Base-by-base conservation (phyloP, 1,140 invertebrate species). In the Neocloeon triangulifer region DNA sequence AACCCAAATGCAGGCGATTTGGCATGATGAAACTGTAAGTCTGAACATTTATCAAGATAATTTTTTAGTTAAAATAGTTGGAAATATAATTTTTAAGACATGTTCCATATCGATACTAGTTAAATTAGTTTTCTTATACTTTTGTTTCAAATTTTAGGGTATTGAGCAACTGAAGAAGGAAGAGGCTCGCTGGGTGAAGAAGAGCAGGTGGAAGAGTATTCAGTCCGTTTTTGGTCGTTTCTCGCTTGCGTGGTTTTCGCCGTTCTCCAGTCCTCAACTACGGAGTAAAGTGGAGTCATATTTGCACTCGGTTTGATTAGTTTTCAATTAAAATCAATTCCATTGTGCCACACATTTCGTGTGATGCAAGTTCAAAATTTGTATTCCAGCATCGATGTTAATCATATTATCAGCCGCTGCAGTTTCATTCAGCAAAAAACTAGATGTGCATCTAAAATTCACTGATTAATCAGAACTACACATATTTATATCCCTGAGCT, bases 1-100 rank as follows among this genome's bases (percentile, higher is more conserved):
- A 19, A 89, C 89, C 1, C 89, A 97, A 55, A 53, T 98, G n/a
- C 84, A 89, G 50, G 88, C 91, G 8, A 98, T 99, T 47, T 95
- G 89, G 67, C 85, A 86, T 48, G 95, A 99, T 60, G 88, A 98
- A 63, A 98, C 94, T 40, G 88, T 89, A 58, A 51, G 22, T 23
- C n/a, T n/a, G 13, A 19, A 10, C 10, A 35, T 35, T 16, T 9
- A 5, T 10, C 17, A n/a, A 39, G 33, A 8, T 12, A 1, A 29
- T n/a, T 13, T 30, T 30, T 5, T 31, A 14, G 10, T 31, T 5
- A 34, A 29, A 13, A 23, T 15, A 33, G n/a, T n/a, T n/a, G n/a
- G n/a, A n/a, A n/a, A n/a, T n/a, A 23, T n/a, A 23, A 23, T 23
- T 9, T 9, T n/a, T n/a, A n/a, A n/a, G n/a, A n/a, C 22, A 23